Percentiles rank a stretch among this genome's conserved stretches.
Conservation (phyloP, 2,797 vertebrate genomes). For the Typhlichthys subterraneus region DNA sequence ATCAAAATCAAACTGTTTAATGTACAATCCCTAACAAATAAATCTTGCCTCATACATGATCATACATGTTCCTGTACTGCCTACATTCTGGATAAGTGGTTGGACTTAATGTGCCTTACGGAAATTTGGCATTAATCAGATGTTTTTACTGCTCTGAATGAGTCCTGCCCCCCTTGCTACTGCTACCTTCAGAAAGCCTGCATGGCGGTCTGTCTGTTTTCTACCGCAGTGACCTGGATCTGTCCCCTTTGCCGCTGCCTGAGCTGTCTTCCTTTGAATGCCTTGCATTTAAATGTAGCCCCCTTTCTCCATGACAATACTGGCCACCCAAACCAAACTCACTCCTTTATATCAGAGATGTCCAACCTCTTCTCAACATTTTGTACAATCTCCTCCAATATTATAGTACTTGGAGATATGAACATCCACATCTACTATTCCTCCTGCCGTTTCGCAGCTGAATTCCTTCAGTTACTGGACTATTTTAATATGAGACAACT, state of each 20-base stretch:
- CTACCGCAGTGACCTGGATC: neutral
- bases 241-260: neutral
- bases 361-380: neutral
- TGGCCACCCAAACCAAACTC: neutral
- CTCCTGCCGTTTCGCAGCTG: no score
- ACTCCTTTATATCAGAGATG: neutral
- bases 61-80: no score
- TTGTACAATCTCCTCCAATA: neutral
- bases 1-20: constrained; percentile 1
- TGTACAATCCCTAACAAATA: neutral
- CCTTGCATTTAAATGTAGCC: no score
- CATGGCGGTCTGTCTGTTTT: constrained; percentile 11
- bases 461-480: neutral
- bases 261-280: constrained; percentile 3
- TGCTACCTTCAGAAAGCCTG: constrained; percentile 8
- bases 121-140: no score
- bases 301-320: neutral
- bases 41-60: neutral
- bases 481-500: no score
- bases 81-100: no score
- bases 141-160: neutral
- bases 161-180: constrained; percentile 13
- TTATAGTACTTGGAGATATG: neutral
- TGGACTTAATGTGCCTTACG: no score
- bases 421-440: neutral